Conservation (phyloP, 2,113 vertebrate genomes). For the Castor canadensis region DNA sequence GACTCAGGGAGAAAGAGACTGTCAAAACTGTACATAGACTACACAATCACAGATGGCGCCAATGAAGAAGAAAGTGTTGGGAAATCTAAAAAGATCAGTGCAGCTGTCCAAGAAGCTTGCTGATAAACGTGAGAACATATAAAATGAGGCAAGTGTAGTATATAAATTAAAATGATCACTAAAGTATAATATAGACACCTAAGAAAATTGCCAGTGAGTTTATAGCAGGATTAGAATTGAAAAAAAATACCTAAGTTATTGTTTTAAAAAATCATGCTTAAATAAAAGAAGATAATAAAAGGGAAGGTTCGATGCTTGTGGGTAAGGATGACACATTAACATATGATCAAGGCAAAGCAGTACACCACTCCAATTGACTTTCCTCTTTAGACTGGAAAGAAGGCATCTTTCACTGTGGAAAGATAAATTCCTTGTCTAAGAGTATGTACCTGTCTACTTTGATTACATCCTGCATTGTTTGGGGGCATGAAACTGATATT, state of each 20-base stretch:
- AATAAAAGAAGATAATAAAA: background rate
- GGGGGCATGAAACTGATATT: background rate
- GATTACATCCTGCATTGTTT: background rate
- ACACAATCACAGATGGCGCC: background rate
- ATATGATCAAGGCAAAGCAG: background rate
- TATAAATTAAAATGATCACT: background rate
- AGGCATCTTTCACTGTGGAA: background rate
- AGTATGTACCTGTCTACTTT: background rate
- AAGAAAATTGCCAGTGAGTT: background rate
- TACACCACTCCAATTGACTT: background rate
- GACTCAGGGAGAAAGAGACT: background rate
- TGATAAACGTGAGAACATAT: background rate
- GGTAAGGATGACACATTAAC: background rate
- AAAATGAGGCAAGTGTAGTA: background rate
- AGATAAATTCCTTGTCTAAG: background rate
- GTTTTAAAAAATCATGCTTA: background rate
- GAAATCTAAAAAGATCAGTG: background rate
- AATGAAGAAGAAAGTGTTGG: background rate
- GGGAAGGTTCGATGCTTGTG: background rate
- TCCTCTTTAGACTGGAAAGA: background rate
- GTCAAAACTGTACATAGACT: background rate
- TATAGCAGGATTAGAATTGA: background rate
- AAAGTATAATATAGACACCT: background rate
- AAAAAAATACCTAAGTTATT: background rate
- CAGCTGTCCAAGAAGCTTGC: background rate